phyloP scores from a whole-genome alignment of 2,797 vertebrate genomes.

The Micrastur ruficollis region DNA sequence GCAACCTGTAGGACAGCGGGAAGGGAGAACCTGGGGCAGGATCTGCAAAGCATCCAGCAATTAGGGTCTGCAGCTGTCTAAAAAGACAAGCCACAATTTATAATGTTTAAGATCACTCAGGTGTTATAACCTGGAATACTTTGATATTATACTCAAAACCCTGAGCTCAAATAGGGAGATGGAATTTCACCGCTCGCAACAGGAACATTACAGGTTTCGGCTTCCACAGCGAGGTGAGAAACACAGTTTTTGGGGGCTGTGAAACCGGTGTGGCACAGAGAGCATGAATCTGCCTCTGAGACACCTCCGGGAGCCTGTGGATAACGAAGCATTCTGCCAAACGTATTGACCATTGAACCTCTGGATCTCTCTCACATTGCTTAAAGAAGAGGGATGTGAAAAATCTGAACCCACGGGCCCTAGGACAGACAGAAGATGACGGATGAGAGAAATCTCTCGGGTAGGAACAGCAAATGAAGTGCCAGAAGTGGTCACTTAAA shows the following conservation, averaged over 20 bases:
- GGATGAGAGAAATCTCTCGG: background rate
- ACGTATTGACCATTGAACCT: background rate
- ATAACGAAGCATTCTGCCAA: background rate
- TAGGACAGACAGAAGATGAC: background rate
- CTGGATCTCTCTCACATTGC: background rate
- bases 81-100: background rate
- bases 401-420: background rate
- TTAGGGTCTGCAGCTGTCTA: background rate
- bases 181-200: background rate
- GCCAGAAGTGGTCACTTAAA: background rate
- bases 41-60: background rate
- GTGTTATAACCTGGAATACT: background rate
- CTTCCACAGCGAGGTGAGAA: background rate
- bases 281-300: background rate
- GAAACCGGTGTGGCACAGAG: accelerated
- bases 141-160: background rate
- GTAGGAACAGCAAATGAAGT: background rate
- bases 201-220: background rate
- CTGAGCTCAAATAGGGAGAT: background rate
- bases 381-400: background rate
- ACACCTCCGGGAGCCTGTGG: accelerated
- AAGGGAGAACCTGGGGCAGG: background rate
- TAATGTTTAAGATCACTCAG: background rate
- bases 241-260: background rate
- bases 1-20: background rate